phyloP scores from a whole-genome alignment of 2,888 invertebrate genomes.

The Apamea sordens region DNA sequence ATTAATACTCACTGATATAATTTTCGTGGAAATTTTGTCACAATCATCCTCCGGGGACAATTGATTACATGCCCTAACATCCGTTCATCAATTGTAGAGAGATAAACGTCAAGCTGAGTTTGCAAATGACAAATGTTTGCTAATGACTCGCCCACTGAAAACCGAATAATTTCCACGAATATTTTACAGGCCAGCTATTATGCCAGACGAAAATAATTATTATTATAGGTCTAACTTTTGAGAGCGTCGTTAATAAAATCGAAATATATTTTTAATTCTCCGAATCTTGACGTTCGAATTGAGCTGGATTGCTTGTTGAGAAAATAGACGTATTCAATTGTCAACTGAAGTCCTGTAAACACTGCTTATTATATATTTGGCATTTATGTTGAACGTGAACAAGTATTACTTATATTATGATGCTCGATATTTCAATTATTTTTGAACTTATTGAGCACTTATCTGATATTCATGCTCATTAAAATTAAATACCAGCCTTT shows the following conservation, averaged over 20 bases:
- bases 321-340: conserved; percentile 41
- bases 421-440: not conserved
- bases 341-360: conserved; percentile 38
- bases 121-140: conserved; percentile 89
- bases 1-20: conserved; percentile 73
- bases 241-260: conserved; percentile 71
- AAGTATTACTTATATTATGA: not conserved
- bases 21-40: conserved; percentile 76
- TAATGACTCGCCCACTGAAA: conserved; percentile 84
- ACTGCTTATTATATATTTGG: conserved; percentile 29
- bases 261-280: conserved; percentile 72
- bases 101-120: conserved; percentile 87
- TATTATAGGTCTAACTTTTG: conserved; percentile 69
- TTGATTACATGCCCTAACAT: conserved; percentile 86
- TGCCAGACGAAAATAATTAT: conserved; percentile 74
- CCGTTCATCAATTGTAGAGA: conserved; percentile 87
- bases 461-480: not conserved
- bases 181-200: conserved; percentile 78
- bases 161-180: conserved; percentile 81
- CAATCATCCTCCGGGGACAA: conserved; percentile 83
- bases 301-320: conserved; percentile 50
- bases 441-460: not conserved
- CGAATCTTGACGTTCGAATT: conserved; percentile 42
- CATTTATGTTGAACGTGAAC: conserved; percentile 17
- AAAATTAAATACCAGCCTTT: too few relatives aligned